Evolutionary conservation across 2,113 vertebrate species (phyloP).

Genomic region (Carassius carassius): DNA sequence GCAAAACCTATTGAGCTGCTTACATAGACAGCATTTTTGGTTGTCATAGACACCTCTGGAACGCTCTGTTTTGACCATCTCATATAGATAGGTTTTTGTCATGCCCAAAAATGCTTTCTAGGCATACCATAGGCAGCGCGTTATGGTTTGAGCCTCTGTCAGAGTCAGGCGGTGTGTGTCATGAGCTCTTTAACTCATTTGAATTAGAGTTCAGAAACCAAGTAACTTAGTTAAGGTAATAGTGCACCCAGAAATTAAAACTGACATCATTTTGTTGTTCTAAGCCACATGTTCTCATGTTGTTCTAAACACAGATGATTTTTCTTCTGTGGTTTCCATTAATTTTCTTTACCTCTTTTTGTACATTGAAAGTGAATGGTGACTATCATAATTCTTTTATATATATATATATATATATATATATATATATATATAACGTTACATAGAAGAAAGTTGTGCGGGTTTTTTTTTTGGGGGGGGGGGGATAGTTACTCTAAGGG

Average conservation of each 20-base stretch:
- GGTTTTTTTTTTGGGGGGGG: too few species aligned
- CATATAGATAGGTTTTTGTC: too few species aligned
- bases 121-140: neutral
- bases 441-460: too few species aligned
- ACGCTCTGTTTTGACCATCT: neutral
- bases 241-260: neutral
- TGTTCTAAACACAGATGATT: neutral
- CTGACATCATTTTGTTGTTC: neutral
- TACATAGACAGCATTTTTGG: neutral
- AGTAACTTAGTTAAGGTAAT: neutral
- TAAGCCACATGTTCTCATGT: neutral
- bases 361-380: neutral
- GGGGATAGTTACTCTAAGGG: too few species aligned
- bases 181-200: neutral
- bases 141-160: neutral
- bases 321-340: neutral
- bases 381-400: too few species aligned
- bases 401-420: too few species aligned
- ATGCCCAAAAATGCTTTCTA: neutral
- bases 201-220: neutral
- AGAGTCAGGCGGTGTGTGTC: neutral
- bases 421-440: too few species aligned
- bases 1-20: conserved; percentile 4
- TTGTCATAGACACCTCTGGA: neutral
- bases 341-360: neutral